A percentile compares a stretch with the other conserved stretches of the same genome.
These are phyloP conservation scores for Nemopilema nomurai DNA, from an alignment of 30 jellyfish, hydroid and myxozoan genomes.

Conservation along the genomic window DNA sequence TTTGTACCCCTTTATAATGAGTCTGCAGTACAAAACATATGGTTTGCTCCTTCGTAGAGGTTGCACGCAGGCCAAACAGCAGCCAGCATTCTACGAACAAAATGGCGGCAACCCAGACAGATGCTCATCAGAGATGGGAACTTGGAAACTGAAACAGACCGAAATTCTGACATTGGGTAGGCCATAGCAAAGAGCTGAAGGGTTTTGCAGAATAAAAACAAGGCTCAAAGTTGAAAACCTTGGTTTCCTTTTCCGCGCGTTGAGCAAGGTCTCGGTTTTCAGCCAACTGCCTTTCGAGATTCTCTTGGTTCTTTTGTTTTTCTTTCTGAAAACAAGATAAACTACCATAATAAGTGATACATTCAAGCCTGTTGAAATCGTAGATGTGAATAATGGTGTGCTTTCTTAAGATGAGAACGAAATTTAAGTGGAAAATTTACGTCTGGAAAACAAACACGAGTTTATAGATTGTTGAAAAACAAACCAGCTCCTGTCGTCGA, in stretches of 20 bases:
- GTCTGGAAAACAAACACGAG: background rate
- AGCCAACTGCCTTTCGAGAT: conserved; percentile 13
- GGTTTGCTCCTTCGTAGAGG: too few species aligned
- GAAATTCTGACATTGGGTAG: background rate
- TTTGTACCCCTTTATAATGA: too few species aligned
- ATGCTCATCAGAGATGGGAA: too few species aligned
- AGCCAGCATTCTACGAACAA: too few species aligned
- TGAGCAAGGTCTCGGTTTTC: background rate
- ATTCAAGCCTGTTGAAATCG: background rate
- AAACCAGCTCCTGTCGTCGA: conserved; percentile 68
- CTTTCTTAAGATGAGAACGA: background rate
- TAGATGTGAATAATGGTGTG: background rate
- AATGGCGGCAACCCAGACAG: too few species aligned
- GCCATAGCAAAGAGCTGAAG: background rate
- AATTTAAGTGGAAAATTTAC: background rate
- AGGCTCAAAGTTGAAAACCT: background rate
- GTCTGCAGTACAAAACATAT: too few species aligned
- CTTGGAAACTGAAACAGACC: too few species aligned
- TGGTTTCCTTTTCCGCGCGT: background rate
- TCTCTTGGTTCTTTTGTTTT: conserved; percentile 42
- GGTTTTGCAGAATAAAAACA: background rate
- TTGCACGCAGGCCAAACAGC: too few species aligned
- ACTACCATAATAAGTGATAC: background rate
- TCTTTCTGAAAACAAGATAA: conserved; percentile 38
- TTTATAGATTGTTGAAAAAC: background rate